Conservation (phyloP, 2,888 invertebrate species). For the Heliconius ismenius region DNA sequence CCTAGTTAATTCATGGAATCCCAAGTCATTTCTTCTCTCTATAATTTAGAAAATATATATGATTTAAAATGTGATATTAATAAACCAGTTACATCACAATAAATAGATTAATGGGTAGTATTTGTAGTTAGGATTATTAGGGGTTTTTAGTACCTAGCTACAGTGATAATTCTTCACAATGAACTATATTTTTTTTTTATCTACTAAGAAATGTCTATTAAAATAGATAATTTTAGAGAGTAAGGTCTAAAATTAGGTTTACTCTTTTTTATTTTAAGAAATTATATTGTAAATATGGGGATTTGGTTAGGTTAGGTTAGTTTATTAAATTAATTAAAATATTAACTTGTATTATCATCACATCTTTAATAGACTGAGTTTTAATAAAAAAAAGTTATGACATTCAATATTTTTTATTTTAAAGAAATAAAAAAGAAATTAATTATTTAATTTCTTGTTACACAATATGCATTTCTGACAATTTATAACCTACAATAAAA, state of each 20-base stretch:
- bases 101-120: neutral
- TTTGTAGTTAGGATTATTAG: neutral
- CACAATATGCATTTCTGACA: neutral
- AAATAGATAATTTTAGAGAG: too few relatives aligned
- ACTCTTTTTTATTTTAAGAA: neutral
- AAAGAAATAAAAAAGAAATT: neutral
- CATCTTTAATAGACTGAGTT: neutral
- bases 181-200: too few relatives aligned
- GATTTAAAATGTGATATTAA: neutral
- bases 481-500: neutral
- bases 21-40: neutral
- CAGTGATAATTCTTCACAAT: neutral
- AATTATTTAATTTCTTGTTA: neutral
- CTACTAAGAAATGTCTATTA: too few relatives aligned
- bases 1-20: neutral
- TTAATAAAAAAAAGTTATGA: neutral
- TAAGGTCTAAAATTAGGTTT: neutral
- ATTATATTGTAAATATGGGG: neutral
- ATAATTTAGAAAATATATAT: neutral
- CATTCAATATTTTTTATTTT: neutral
- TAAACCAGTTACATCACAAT: neutral
- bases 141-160: neutral
- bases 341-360: neutral
- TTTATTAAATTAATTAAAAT: neutral
- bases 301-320: neutral